A percentile compares a stretch with the other conserved stretches of the same genome.
Evolutionary conservation across 2,888 invertebrate species (phyloP).

Genomic region (Molorchus minor): DNA sequence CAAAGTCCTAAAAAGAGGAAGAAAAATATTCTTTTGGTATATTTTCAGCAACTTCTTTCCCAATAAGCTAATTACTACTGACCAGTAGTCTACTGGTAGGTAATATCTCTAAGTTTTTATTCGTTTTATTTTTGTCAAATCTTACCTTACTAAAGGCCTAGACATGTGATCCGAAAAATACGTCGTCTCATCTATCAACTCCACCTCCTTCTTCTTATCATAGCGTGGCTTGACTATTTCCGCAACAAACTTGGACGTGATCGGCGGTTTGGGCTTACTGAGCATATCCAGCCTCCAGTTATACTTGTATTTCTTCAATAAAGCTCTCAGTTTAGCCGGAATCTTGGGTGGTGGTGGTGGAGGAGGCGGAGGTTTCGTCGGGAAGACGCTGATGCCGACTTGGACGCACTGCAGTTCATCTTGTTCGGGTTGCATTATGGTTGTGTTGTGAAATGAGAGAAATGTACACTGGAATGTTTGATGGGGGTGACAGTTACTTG

Average conservation of each 20-base stretch:
- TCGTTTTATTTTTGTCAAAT: no score
- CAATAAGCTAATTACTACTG: not conserved
- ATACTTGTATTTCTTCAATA: slow-evolving; percentile 44
- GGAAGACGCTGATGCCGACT: slow-evolving; percentile 37
- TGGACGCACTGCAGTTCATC: slow-evolving; percentile 32
- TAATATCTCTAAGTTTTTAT: not conserved
- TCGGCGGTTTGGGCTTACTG: slow-evolving; percentile 31
- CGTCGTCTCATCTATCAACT: slow-evolving; percentile 30
- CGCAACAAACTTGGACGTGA: slow-evolving; percentile 26
- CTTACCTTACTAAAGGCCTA: slow-evolving; percentile 41
- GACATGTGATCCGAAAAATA: slow-evolving; percentile 46
- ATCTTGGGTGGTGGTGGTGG: slow-evolving; percentile 29
- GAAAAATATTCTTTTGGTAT: no score
- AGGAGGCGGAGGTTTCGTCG: slow-evolving; percentile 31
- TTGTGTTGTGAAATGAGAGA: slow-evolving; percentile 4
- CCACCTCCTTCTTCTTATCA: slow-evolving; percentile 19
- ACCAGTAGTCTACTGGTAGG: not conserved
- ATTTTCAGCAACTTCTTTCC: not conserved
- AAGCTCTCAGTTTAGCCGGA: slow-evolving; percentile 36
- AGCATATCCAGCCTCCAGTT: slow-evolving; percentile 44
- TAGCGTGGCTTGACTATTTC: slow-evolving; percentile 4
- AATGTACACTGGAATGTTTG: slow-evolving; percentile 8
- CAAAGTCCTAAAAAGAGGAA: slow-evolving; percentile 38
- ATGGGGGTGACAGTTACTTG: slow-evolving; percentile 7
- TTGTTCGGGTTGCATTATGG: not conserved